A percentile compares a stretch with the other conserved stretches of the same genome.
These are phyloP conservation scores for Cettia cetti DNA, from an alignment of 2,113 vertebrate species.

Conservation along the genomic window DNA sequence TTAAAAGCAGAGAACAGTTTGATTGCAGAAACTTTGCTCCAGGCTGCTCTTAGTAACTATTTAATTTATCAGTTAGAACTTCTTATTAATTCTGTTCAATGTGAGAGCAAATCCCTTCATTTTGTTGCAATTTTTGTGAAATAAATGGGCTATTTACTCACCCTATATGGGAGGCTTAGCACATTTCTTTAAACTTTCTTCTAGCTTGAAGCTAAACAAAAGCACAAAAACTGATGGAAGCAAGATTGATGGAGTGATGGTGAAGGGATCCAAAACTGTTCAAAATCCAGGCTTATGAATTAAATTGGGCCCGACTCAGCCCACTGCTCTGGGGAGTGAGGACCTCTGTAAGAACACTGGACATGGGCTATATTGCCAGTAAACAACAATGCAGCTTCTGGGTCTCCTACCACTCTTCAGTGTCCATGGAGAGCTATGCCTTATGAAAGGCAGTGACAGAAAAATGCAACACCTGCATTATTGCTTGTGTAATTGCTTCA, in stretches of 20 bases:
- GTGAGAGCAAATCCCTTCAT: not conserved
- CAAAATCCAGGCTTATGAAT: slow-evolving; percentile 11
- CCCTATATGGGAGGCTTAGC: not conserved
- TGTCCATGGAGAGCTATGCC: not conserved
- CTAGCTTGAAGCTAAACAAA: slow-evolving; percentile 16
- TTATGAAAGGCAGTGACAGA: not conserved
- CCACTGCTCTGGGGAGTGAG: not conserved
- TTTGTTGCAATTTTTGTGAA: not conserved
- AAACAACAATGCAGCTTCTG: not conserved
- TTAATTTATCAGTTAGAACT: not conserved
- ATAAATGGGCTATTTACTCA: not conserved
- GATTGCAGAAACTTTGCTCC: not conserved
- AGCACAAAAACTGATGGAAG: not conserved
- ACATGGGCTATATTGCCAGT: not conserved
- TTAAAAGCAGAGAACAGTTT: not conserved
- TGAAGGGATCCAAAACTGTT: not conserved
- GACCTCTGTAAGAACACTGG: not conserved
- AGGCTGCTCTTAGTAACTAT: not conserved
- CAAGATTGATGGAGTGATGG: slow-evolving; percentile 3
- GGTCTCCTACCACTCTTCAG: not conserved
- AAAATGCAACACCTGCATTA: not conserved
- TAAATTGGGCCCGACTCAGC: not conserved
- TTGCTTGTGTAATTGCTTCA: not conserved
- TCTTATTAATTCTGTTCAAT: not conserved
- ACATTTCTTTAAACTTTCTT: not conserved